phyloP scores from a whole-genome alignment of 2,888 invertebrate species.

The Caradrina clavipalpis region DNA sequence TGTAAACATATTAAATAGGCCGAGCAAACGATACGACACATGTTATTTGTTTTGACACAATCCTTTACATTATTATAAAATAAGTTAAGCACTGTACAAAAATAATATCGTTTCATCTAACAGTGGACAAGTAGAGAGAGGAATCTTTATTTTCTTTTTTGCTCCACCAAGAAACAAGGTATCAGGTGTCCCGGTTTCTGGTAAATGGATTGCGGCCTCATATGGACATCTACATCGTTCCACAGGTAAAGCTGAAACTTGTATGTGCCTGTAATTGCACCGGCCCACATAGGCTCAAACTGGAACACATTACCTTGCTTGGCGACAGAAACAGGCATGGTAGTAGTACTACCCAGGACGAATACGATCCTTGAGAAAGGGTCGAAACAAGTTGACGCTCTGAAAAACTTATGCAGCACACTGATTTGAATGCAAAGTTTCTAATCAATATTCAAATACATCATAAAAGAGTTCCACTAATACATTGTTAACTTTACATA shows the following conservation, averaged over 20 bases:
- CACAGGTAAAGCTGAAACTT: neutral
- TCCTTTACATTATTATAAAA: slow-evolving; percentile 37
- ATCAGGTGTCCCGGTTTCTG: too few relatives aligned
- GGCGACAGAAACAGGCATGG: neutral
- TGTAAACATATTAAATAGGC: slow-evolving; percentile 60
- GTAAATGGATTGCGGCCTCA: neutral
- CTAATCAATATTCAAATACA: neutral
- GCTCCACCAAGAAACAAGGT: too few relatives aligned
- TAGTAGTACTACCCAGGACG: too few relatives aligned
- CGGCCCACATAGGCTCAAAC: neutral
- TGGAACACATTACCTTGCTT: neutral
- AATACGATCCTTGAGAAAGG: too few relatives aligned
- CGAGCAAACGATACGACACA: slow-evolving; percentile 52
- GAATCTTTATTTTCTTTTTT: too few relatives aligned
- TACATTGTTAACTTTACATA: slow-evolving; percentile 24
- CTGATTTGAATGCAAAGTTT: neutral
- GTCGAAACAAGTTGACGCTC: too few relatives aligned
- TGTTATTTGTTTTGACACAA: slow-evolving; percentile 59
- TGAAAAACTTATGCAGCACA: too few relatives aligned
- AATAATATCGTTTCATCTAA: too few relatives aligned
- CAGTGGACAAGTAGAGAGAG: too few relatives aligned
- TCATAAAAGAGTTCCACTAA: neutral
- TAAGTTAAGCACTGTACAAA: slow-evolving; percentile 14
- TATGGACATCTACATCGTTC: neutral
- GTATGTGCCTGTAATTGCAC: neutral